Percentiles rank a stretch among this genome's conserved stretches.
Evolutionary conservation across 2,797 vertebrate species (phyloP).

Genomic region (Chrysocyon brachyurus): DNA sequence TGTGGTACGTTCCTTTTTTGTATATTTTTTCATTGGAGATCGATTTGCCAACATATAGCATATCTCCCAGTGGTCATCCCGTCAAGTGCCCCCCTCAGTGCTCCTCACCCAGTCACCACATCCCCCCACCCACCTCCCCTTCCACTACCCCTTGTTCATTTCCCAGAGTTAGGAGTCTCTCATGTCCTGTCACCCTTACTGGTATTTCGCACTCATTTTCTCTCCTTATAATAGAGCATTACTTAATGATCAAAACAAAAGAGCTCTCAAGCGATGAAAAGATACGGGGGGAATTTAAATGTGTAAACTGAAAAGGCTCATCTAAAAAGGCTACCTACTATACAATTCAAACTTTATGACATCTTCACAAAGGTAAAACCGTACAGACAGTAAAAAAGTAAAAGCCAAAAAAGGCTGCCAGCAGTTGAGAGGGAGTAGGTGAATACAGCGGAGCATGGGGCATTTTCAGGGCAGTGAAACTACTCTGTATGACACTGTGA

Average conservation of each 20-base stretch:
- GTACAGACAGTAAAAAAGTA: neutral
- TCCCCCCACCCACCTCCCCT: no score
- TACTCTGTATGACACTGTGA: neutral
- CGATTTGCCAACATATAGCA: no score
- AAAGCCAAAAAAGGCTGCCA: neutral
- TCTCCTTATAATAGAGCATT: neutral
- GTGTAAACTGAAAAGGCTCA: neutral
- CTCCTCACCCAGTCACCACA: no score
- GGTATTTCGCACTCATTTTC: no score
- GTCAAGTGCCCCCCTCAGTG: no score
- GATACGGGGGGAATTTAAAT: neutral
- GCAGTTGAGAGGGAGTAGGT: no score
- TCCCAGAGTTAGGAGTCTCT: no score
- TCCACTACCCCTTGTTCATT: no score
- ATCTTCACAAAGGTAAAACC: slow-evolving; percentile 2
- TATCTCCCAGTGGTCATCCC: no score
- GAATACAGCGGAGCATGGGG: neutral
- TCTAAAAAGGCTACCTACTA: neutral
- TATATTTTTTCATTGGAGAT: no score
- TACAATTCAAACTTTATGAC: neutral
- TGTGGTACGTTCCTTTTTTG: no score
- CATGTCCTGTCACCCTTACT: no score
- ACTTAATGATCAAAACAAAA: slow-evolving; percentile 38
- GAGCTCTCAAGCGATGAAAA: neutral
- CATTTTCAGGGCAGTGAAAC: neutral